A percentile compares a stretch with the other conserved stretches of the same genome.
phyloP scores from a whole-genome alignment of 1,140 invertebrate genomes.

The Diabrotica virgifera region DNA sequence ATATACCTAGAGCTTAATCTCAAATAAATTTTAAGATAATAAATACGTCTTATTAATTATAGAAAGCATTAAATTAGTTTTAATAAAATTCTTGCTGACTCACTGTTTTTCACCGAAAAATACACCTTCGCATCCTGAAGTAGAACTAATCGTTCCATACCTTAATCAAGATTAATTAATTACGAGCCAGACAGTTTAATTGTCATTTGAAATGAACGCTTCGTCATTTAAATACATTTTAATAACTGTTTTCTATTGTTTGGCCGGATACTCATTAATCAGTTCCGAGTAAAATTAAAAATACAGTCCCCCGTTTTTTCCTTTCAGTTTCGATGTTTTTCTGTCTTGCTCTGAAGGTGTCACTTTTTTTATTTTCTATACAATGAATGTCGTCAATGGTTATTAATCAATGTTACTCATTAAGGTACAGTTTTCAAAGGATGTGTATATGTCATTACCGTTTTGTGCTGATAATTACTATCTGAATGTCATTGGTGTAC shows the following conservation, averaged over 20 bases:
- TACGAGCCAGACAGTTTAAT: neutral
- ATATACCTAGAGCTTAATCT: too few relatives aligned
- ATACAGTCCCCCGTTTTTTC: neutral
- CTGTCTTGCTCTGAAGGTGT: too few relatives aligned
- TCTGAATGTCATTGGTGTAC: too few relatives aligned
- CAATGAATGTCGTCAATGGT: too few relatives aligned
- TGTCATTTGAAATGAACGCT: constrained; percentile 2
- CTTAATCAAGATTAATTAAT: constrained; percentile 1
- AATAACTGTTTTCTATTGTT: constrained; percentile 3
- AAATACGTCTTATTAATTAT: too few relatives aligned
- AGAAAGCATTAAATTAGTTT: too few relatives aligned
- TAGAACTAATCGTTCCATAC: constrained; percentile 2
- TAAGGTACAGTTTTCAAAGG: too few relatives aligned
- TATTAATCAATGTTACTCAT: too few relatives aligned
- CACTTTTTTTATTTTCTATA: too few relatives aligned
- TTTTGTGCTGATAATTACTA: too few relatives aligned
- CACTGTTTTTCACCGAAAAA: neutral
- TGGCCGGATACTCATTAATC: neutral
- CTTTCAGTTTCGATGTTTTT: neutral
- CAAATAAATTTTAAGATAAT: too few relatives aligned
- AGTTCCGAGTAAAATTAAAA: neutral
- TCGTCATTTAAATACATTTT: constrained; percentile 3
- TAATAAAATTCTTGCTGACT: neutral
- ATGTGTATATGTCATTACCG: too few relatives aligned
- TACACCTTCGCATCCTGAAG: neutral